phyloP scores from a whole-genome alignment of 2,113 vertebrate species.

The Abramis brama region DNA sequence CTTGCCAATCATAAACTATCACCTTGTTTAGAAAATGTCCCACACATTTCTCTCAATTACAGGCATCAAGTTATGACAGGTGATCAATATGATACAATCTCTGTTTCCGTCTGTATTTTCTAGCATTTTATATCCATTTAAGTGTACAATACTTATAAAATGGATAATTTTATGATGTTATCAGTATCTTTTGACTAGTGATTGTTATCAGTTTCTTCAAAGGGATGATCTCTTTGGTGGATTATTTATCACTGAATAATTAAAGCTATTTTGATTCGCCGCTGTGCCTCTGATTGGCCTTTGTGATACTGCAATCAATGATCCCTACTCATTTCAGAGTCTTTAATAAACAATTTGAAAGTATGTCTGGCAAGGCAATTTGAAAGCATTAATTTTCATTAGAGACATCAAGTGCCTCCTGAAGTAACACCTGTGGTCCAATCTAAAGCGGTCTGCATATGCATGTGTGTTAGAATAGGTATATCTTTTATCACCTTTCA shows the following conservation, averaged over 20 bases:
- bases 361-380: conserved; percentile 75
- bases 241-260: conserved; percentile 65
- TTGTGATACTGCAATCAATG: conserved; percentile 72
- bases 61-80: conserved; percentile 18
- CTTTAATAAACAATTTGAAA: conserved; percentile 74
- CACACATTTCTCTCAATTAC: background rate
- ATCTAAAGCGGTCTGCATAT: conserved; percentile 35
- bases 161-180: background rate
- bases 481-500: background rate
- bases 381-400: conserved; percentile 76
- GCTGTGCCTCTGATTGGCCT: conserved; percentile 64
- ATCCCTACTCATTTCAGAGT: conserved; percentile 64
- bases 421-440: conserved; percentile 70
- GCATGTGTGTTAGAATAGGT: background rate
- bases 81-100: background rate
- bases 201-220: conserved; percentile 46
- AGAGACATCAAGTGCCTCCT: conserved; percentile 64
- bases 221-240: conserved; percentile 52
- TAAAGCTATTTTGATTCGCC: conserved; percentile 67
- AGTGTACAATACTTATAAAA: background rate
- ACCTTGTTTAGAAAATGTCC: background rate
- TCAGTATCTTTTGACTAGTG: conserved; percentile 22
- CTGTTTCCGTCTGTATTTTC: background rate
- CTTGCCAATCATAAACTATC: conserved; percentile 48
- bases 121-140: background rate